Conservation (phyloP, 2,113 vertebrate species). For the Syngnathus scovelli region DNA sequence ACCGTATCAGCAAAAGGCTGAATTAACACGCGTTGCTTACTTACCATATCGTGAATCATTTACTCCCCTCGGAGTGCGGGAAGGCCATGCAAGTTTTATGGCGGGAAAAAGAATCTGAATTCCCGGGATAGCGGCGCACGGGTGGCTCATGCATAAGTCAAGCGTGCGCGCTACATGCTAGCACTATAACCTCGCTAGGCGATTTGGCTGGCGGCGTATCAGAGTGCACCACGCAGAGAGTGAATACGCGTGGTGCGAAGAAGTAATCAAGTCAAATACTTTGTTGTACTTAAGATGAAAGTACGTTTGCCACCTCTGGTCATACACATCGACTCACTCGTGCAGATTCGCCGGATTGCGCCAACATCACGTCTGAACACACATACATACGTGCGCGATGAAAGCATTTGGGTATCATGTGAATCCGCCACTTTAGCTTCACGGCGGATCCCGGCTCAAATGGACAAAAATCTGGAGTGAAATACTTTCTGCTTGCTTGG, state of each 20-base stretch:
- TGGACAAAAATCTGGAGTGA: not conserved
- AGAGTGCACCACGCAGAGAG: slow-evolving; percentile 48
- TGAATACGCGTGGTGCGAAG: slow-evolving; percentile 15
- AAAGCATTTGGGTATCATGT: slow-evolving; percentile 23
- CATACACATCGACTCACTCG: slow-evolving; percentile 40
- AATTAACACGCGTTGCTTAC: slow-evolving; percentile 65
- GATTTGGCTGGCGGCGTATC: slow-evolving; percentile 42
- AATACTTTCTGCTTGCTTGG: not conserved
- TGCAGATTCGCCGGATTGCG: slow-evolving; percentile 34
- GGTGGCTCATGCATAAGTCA: slow-evolving; percentile 70
- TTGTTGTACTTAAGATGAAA: not conserved
- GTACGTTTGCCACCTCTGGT: slow-evolving; percentile 27
- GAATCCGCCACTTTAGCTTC: slow-evolving; percentile 1
- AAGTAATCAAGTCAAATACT: not conserved
- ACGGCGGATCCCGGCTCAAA: not conserved
- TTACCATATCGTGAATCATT: slow-evolving; percentile 65
- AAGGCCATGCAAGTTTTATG: slow-evolving; percentile 66
- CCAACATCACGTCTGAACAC: slow-evolving; percentile 14
- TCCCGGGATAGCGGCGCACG: slow-evolving; percentile 50
- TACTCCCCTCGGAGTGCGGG: slow-evolving; percentile 61
- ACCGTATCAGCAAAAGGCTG: slow-evolving; percentile 50
- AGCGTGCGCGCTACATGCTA: slow-evolving; percentile 52
- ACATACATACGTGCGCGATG: not conserved
- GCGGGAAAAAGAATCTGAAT: slow-evolving; percentile 66
- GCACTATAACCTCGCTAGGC: slow-evolving; percentile 64